phyloP scores from a whole-genome alignment of 2,888 invertebrate species.

The Hemithea aestivaria region DNA sequence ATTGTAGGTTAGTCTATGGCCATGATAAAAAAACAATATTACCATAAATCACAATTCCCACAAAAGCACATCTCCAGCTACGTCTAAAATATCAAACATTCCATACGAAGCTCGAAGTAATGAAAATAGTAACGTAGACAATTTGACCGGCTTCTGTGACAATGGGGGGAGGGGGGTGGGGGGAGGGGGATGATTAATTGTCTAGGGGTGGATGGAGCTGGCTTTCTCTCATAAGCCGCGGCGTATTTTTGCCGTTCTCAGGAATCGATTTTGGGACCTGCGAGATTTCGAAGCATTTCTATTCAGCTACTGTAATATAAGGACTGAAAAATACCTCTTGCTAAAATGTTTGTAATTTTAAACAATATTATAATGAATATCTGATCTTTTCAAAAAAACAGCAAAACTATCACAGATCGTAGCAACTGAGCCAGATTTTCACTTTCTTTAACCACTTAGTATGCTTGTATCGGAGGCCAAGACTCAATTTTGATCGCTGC shows the following conservation, averaged over 20 bases:
- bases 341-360: too few species aligned
- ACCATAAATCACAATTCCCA: slow-evolving; percentile 9
- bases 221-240: slow-evolving; percentile 32
- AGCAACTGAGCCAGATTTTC: too few species aligned
- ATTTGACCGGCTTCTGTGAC: slow-evolving; percentile 37
- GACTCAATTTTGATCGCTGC: too few species aligned
- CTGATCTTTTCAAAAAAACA: too few species aligned
- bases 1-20: too few species aligned
- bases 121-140: slow-evolving; percentile 37
- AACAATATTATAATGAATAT: too few species aligned
- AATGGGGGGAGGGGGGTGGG: slow-evolving; percentile 27
- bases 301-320: too few species aligned
- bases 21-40: not conserved
- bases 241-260: slow-evolving; percentile 25
- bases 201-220: slow-evolving; percentile 35
- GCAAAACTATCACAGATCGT: too few species aligned
- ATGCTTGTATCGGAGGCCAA: too few species aligned
- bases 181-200: slow-evolving; percentile 57
- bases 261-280: slow-evolving; percentile 21
- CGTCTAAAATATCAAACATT: slow-evolving; percentile 22
- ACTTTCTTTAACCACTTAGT: too few species aligned
- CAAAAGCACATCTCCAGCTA: slow-evolving; percentile 19
- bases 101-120: slow-evolving; percentile 26
- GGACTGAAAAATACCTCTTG: too few species aligned
- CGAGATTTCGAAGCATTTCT: not conserved